phyloP scores from a whole-genome alignment of 2,797 vertebrate species.

The Glossophaga mutica region DNA sequence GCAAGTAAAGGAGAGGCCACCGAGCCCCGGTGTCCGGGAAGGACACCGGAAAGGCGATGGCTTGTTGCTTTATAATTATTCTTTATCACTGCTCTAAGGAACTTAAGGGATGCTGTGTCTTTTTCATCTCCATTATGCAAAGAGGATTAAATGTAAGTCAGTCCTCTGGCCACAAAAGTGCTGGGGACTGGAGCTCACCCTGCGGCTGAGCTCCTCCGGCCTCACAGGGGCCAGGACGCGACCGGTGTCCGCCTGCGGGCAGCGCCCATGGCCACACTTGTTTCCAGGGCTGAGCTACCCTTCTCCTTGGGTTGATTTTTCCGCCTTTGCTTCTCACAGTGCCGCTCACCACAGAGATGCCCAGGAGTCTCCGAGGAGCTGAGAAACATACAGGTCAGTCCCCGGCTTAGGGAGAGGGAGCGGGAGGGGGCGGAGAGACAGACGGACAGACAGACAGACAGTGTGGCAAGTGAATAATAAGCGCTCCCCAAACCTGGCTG shows the following conservation, averaged over 20 bases:
- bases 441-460: neutral
- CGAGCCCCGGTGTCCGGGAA: neutral
- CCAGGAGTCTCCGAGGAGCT: neutral
- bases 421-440: rapidly evolving
- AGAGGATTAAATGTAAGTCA: neutral
- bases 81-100: neutral
- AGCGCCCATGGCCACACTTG: neutral
- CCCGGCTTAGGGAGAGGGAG: neutral
- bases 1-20: neutral
- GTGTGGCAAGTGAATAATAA: neutral
- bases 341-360: neutral
- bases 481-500: neutral
- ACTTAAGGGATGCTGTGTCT: neutral
- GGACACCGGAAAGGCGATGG: neutral
- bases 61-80: neutral
- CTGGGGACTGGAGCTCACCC: neutral
- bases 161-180: neutral
- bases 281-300: neutral
- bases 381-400: neutral
- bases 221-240: neutral
- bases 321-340: neutral
- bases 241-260: rapidly evolving
- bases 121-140: neutral
- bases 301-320: neutral
- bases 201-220: neutral